phyloP scores from a whole-genome alignment of 2,797 vertebrate species.

The Chaetodon trifasciatus region DNA sequence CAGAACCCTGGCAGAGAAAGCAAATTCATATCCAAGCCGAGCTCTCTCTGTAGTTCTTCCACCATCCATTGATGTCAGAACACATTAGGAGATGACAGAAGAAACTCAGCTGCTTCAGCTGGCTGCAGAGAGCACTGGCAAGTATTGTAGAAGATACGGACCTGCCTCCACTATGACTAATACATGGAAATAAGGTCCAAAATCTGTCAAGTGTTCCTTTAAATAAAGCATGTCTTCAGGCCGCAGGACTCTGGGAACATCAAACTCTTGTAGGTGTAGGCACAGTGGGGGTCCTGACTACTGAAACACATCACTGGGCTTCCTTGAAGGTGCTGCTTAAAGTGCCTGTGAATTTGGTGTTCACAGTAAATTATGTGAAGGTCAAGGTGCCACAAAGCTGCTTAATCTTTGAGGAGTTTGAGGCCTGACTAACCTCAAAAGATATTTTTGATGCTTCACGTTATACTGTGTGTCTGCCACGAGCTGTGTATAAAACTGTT shows the following conservation, averaged over 20 bases:
- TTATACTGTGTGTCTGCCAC: background rate
- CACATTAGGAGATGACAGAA: constrained; percentile 43
- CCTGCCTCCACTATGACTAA: constrained; percentile 45
- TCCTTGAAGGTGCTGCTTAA: constrained; percentile 2
- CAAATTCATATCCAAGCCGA: constrained; percentile 27
- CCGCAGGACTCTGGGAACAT: constrained; percentile 30
- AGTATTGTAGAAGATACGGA: constrained; percentile 36
- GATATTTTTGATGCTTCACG: background rate
- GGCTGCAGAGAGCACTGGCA: constrained; percentile 27
- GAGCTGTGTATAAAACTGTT: background rate
- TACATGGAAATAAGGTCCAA: constrained; percentile 38
- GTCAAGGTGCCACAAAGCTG: background rate
- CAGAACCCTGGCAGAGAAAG: constrained; percentile 3
- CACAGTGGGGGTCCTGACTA: constrained; percentile 12
- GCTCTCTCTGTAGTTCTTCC: constrained; percentile 29
- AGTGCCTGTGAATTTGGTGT: constrained; percentile 24
- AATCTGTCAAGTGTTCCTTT: constrained; percentile 52
- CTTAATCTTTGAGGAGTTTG: constrained; percentile 7
- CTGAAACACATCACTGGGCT: constrained; percentile 13
- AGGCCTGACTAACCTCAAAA: constrained; percentile 5
- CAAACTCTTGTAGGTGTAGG: constrained; percentile 24
- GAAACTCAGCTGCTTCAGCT: constrained; percentile 31
- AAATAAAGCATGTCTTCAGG: constrained; percentile 41
- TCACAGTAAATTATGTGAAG: constrained; percentile 17
- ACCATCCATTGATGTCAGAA: constrained; percentile 46